These are phyloP conservation scores for Dynastes maya DNA, from an alignment of 2,888 invertebrate species.

Conservation along the genomic window DNA sequence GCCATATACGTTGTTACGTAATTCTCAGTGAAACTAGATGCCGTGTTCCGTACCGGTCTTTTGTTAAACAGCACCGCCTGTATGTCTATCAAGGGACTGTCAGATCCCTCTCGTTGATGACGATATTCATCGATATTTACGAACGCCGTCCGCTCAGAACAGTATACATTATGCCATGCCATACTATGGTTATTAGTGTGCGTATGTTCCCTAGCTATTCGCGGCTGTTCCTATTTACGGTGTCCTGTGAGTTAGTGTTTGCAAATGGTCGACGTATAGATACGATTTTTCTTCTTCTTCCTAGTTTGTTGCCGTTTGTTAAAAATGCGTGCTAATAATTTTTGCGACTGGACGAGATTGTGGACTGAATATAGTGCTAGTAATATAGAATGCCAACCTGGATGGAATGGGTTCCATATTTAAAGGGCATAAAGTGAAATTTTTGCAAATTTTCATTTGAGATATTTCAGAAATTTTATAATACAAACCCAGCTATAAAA, in stretches of 20 bases:
- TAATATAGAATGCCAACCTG: no score
- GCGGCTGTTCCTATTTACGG: conserved; percentile 37
- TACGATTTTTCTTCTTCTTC: not conserved
- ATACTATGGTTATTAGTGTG: conserved; percentile 53
- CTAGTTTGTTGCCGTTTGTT: not conserved
- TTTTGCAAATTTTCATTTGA: no score
- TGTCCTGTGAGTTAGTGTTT: conserved; percentile 38
- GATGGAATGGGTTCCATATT: no score
- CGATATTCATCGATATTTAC: conserved; percentile 57
- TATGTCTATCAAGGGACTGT: conserved; percentile 58
- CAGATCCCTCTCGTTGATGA: conserved; percentile 56
- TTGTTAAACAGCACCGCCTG: conserved; percentile 56
- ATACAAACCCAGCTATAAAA: no score
- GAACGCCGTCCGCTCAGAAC: conserved; percentile 48
- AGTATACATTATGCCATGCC: conserved; percentile 45
- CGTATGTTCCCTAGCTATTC: conserved; percentile 39
- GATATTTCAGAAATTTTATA: no score
- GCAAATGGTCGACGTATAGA: conserved; percentile 35
- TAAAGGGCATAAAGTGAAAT: no score
- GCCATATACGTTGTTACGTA: conserved; percentile 56
- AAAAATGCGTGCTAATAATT: conserved; percentile 5
- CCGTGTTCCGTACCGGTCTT: conserved; percentile 54
- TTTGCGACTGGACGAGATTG: not conserved
- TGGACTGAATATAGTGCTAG: not conserved
- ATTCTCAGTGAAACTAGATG: conserved; percentile 54